Conservation (phyloP, 2,797 vertebrate genomes). For the Peromyscus nudipes region DNA sequence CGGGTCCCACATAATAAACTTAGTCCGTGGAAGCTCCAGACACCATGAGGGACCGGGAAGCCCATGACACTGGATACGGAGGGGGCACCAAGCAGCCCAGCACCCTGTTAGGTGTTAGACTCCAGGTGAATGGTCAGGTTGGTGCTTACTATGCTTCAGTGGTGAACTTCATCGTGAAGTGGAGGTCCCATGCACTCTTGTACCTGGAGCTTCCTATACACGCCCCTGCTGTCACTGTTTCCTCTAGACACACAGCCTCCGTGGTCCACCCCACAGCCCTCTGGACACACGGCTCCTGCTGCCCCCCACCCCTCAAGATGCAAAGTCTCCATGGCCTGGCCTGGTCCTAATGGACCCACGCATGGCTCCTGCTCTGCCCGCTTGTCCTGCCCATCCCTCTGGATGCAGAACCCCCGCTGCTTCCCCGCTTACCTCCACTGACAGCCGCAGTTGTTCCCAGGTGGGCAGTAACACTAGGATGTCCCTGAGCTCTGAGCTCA, state of each 20-base stretch:
- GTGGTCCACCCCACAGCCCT: background rate
- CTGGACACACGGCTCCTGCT: background rate
- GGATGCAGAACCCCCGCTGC: background rate
- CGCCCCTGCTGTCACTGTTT: too few relatives aligned
- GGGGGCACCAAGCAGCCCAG: background rate
- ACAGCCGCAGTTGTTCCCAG: constrained; percentile 92
- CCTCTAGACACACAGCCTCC: background rate
- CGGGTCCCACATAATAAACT: background rate
- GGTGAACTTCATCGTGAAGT: too few relatives aligned
- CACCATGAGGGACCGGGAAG: background rate
- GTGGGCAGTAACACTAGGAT: constrained; percentile 94
- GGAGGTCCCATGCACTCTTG: too few relatives aligned
- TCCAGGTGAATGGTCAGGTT: background rate
- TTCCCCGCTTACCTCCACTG: constrained; percentile 89
- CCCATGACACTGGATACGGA: background rate
- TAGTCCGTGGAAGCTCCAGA: background rate
- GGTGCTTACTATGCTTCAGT: accelerated
- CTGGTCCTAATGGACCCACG: too few relatives aligned
- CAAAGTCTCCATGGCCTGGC: too few relatives aligned
- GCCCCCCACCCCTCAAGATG: too few relatives aligned
- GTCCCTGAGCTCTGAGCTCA: constrained; percentile 88
- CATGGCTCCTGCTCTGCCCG: background rate
- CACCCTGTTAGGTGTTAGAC: background rate
- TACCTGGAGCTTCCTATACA: background rate
- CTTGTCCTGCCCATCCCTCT: background rate